These are phyloP conservation scores for Rachycentron canadum DNA, from an alignment of 2,797 vertebrate species.

Conservation along the genomic window DNA sequence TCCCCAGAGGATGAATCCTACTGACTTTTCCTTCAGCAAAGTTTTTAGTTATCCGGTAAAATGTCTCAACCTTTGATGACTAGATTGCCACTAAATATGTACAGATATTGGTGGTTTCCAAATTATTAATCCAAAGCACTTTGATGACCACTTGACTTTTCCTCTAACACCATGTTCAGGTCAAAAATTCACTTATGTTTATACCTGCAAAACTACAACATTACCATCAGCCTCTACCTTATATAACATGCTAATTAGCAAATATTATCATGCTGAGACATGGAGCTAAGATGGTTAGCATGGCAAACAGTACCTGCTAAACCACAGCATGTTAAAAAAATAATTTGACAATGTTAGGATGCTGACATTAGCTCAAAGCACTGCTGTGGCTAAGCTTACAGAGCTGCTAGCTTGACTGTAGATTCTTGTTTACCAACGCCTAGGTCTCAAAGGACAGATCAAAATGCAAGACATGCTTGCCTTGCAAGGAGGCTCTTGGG, in stretches of 20 bases:
- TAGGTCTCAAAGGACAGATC: conserved; percentile 26
- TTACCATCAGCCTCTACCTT: too few relatives aligned
- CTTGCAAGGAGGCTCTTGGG: neutral
- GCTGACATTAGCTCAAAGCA: neutral
- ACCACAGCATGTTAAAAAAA: neutral
- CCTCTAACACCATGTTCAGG: neutral
- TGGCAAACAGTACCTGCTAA: neutral
- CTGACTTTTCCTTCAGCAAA: neutral
- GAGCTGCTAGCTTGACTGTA: neutral
- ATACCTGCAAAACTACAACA: too few relatives aligned
- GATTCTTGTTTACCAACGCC: conserved; percentile 18
- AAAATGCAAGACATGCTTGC: conserved; percentile 35
- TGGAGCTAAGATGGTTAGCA: neutral
- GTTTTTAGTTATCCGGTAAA: neutral
- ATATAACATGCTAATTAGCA: neutral
- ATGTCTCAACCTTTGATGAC: neutral
- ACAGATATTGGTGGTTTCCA: neutral
- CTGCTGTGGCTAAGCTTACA: neutral
- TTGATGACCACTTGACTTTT: neutral
- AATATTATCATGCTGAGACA: too few relatives aligned
- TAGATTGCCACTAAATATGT: neutral
- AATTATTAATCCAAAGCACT: too few relatives aligned
- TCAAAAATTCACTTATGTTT: neutral
- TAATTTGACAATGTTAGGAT: neutral
- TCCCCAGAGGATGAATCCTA: neutral